Base-by-base conservation (phyloP, 1,140 invertebrate genomes). In the Fopius arisanus region DNA sequence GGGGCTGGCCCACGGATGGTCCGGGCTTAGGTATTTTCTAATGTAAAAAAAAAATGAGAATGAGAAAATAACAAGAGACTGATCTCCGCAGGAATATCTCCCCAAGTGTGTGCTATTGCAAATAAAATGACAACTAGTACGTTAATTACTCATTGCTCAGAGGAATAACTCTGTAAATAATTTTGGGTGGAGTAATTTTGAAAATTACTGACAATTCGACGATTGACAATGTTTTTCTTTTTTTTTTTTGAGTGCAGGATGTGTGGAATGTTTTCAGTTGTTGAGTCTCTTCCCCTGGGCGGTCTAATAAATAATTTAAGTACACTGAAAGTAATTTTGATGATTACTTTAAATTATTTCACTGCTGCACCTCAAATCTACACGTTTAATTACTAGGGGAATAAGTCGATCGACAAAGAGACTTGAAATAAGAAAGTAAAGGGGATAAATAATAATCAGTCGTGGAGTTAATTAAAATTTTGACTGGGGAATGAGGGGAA, bases 1-100 rank as follows among this genome's bases (percentile, higher is more conserved):
- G 37, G 54, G 70, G 70, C 59, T 71, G 70, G 59, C 37, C 37
- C 70, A 65, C 43, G 48, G 29, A 63, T 65, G 40, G 23, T 71
- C 54, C 51, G 26, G n/a, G 19, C 7, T 29, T 68, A 68, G 33
- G 28, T 41, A 26, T 51, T 43, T 67, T 67, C 31, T 26, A 41
- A 67, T 26, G 16, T 16, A 40, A 67, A n/a, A 48, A 67, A 23
- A 41, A 4, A 19, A 19, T 26, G 2, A 43, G 41, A 48, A 67
- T 3, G 26, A 21, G 23, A 28, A 51, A 37, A 71, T 16, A n/a
- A 33, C 23, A 71, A 41, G 37, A 71, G 70, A 71, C 70, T 71
- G 70, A 71, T 71, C 29, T 70, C 48, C 31, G 43, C 37, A 40
- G 26, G 43, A 70, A 21, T 70, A 70, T 70, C 21, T 19, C 65